Base-by-base conservation (phyloP, 1,140 invertebrate species). In the Sycophaga agraensis region DNA sequence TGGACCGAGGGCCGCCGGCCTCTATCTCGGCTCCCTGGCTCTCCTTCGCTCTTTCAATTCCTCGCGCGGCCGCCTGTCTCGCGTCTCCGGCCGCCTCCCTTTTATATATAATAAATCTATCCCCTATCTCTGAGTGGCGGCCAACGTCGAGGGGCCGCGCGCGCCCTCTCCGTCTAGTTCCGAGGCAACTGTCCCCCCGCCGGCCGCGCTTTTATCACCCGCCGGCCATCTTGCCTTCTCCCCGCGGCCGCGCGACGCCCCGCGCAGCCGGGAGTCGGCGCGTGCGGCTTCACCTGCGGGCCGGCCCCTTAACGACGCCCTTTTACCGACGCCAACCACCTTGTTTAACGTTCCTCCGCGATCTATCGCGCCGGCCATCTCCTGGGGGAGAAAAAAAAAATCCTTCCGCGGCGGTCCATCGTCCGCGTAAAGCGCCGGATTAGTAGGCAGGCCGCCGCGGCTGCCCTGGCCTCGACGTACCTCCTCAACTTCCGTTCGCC, bases 1-100 rank as follows among this genome's bases (percentile, higher is more conserved):
- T n/a, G 26, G 39, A 48, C 63, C 68, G 68, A 60, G 67, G 63
- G 65, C 51, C 58, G 4, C 63, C 65, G 65, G 63, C 64, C 28
- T 31, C 5, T 11, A 31, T 11, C 28, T 31, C 28, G 5, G 28
- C 28, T 11, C 11, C 28, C 28, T 31, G 5, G 4, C 11, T 11
- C 5, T 31, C 28, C 28, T 11, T 31, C 28, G 5, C 28, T 11
- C 63, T 66, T 65, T 64, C 64, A 57, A 63, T 53, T 57, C 67
- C 62, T 39, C 59, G 22, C 42, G 43, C 35, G 39, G 31, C 39
- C 40, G 14, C 11, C 40, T 42, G 43, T 28, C 26, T 26, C 39
- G n/a, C n/a, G n/a, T n/a, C 22, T 65, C 53, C 46, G 16, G 14
- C 28, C 21, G 37, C 26, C 35, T 59, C 37, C 56, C 65, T 53